Conservation (phyloP, 2,888 invertebrate genomes). For the Danaus chrysippus region DNA sequence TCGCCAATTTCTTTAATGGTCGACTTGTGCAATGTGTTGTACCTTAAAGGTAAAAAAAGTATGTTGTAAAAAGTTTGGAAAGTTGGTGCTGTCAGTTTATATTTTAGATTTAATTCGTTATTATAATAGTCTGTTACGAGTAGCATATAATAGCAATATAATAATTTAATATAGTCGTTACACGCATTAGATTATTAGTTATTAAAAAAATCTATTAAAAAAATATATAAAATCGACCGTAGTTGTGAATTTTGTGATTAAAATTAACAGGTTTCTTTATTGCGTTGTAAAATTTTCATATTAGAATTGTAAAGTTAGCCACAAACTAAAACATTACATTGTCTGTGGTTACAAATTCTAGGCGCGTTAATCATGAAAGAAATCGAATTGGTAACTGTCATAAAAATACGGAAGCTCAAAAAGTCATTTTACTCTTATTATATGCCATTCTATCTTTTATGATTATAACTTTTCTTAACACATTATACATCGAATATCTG, state of each 20-base stretch:
- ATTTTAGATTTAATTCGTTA: conserved; percentile 15
- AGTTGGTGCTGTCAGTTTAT: conserved; percentile 39
- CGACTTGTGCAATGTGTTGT: not conserved
- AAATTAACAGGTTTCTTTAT: not conserved
- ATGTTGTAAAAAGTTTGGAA: conserved; percentile 28
- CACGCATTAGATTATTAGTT: not conserved
- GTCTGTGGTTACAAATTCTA: not conserved
- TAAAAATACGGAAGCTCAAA: not conserved
- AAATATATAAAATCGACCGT: not conserved
- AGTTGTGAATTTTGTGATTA: conserved; percentile 7
- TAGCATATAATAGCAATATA: too few relatives aligned
- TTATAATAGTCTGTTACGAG: conserved; percentile 8
- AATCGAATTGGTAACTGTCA: too few relatives aligned
- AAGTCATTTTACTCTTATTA: not conserved
- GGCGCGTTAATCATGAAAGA: not conserved
- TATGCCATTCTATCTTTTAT: not conserved
- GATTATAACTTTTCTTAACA: not conserved
- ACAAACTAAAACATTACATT: not conserved
- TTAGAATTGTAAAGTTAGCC: not conserved
- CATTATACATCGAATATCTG: conserved; percentile 2
- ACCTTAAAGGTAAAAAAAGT: conserved; percentile 10
- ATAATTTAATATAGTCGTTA: not conserved
- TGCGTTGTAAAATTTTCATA: conserved; percentile 1
- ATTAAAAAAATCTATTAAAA: conserved; percentile 1
- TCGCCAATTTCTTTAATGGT: not conserved